A percentile compares a stretch with the other conserved stretches of the same genome.
Conservation (phyloP, 2,888 invertebrate genomes). For the Stegana nigrithorax region DNA sequence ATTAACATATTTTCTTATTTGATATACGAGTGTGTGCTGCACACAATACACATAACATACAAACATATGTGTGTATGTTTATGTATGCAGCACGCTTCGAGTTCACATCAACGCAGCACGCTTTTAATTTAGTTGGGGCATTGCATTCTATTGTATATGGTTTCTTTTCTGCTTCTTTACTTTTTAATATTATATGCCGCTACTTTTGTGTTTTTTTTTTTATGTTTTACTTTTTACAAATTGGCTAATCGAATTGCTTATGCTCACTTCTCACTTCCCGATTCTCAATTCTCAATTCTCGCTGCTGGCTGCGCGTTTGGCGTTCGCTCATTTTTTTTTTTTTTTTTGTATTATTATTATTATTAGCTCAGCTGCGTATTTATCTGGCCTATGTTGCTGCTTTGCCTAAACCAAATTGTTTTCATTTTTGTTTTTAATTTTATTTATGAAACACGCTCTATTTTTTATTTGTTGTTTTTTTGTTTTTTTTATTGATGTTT, state of each 20-base stretch:
- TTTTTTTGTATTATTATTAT: neutral
- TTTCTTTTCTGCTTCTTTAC: slow-evolving; percentile 41
- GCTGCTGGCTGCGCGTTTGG: too few species aligned
- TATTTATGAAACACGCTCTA: neutral
- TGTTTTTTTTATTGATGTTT: slow-evolving; percentile 24
- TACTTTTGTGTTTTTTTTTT: slow-evolving; percentile 23
- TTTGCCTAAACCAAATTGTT: neutral
- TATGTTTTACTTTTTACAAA: slow-evolving; percentile 40
- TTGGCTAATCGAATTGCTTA: slow-evolving; percentile 49
- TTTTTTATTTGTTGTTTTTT: slow-evolving; percentile 27
- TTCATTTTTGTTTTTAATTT: slow-evolving; percentile 17
- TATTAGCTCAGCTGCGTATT: slow-evolving; percentile 1
- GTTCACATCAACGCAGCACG: too few species aligned
- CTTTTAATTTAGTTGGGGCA: too few species aligned
- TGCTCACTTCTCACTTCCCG: too few species aligned
- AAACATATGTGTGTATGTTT: too few species aligned
- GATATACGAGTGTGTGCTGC: slow-evolving; percentile 35
- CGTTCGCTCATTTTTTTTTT: slow-evolving; percentile 34
- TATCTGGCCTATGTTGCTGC: neutral
- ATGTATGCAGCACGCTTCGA: too few species aligned
- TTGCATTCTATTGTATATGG: too few species aligned
- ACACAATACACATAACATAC: too few species aligned
- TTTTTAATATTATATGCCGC: slow-evolving; percentile 17
- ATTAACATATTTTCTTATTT: slow-evolving; percentile 55
- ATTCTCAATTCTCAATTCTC: too few species aligned